phyloP scores from a whole-genome alignment of 2,888 invertebrate species.

The Bombylius discolor region DNA sequence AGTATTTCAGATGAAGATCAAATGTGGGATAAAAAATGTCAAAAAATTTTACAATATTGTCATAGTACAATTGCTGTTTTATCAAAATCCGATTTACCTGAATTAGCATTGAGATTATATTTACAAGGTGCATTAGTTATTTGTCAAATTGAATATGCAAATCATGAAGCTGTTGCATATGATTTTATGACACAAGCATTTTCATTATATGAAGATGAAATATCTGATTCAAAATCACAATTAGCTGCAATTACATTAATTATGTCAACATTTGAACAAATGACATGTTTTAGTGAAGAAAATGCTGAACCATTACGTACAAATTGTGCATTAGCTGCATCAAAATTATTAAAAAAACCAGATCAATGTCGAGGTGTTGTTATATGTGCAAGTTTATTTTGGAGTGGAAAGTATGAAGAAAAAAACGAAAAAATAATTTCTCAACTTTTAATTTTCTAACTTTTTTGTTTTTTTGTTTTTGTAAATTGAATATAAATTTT shows the following conservation, averaged over 20 bases:
- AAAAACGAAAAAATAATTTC: not conserved
- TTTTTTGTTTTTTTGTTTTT: too few relatives aligned
- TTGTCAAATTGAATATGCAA: conserved; percentile 82
- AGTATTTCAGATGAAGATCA: conserved; percentile 72
- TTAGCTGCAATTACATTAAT: conserved; percentile 90
- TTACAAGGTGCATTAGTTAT: conserved; percentile 91
- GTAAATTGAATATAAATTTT: not conserved
- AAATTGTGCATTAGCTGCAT: conserved; percentile 90
- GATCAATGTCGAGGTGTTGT: conserved; percentile 95
- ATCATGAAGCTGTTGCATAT: conserved; percentile 94
- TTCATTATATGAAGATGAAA: conserved; percentile 95
- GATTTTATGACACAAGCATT: conserved; percentile 93
- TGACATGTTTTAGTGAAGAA: conserved; percentile 89
- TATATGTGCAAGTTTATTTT: conserved; percentile 90
- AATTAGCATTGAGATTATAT: conserved; percentile 84
- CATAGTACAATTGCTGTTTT: conserved; percentile 89
- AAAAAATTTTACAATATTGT: conserved; percentile 96
- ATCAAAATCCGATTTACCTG: conserved; percentile 89
- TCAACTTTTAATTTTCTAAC: not conserved
- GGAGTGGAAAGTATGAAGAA: conserved; percentile 63
- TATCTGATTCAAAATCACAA: conserved; percentile 94
- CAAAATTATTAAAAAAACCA: conserved; percentile 91
- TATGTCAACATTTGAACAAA: conserved; percentile 89
- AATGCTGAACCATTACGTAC: conserved; percentile 93
- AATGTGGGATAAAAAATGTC: conserved; percentile 97